Percentiles rank a stretch among this genome's conserved stretches.
These are phyloP conservation scores for Sarcoramphus papa DNA, from an alignment of 2,797 vertebrate species.

Conservation along the genomic window DNA sequence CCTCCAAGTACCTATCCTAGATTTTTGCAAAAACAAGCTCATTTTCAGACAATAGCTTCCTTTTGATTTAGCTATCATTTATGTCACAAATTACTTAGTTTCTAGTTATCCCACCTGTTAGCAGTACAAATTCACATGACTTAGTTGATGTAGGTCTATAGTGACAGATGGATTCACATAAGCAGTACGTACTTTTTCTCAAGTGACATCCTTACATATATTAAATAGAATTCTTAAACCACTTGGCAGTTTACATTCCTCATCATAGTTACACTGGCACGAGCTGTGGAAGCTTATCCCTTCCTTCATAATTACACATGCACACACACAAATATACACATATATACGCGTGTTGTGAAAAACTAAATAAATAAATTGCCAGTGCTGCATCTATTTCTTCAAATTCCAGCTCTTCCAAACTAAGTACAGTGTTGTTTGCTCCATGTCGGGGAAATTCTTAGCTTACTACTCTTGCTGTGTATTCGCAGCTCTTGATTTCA, in stretches of 20 bases:
- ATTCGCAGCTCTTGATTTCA: background rate
- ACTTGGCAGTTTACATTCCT: background rate
- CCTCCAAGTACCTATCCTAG: background rate
- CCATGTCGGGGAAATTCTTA: background rate
- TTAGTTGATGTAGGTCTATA: background rate
- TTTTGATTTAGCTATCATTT: background rate
- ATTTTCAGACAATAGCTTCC: background rate
- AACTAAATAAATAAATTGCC: background rate
- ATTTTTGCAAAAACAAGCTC: background rate
- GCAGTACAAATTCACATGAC: background rate
- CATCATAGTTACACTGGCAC: background rate
- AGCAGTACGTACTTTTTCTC: background rate
- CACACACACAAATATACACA: background rate
- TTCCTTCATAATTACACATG: background rate
- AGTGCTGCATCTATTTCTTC: background rate
- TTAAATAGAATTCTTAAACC: background rate
- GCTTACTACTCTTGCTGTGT: background rate
- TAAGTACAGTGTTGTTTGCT: background rate
- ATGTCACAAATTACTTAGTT: background rate
- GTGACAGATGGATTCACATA: background rate
- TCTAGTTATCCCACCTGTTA: background rate
- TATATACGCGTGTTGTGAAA: background rate
- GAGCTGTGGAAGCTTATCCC: background rate
- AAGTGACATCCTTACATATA: background rate
- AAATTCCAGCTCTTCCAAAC: background rate